Evolutionary conservation across 2,113 vertebrate species (phyloP).

Genomic region (Anseranas semipalmata): DNA sequence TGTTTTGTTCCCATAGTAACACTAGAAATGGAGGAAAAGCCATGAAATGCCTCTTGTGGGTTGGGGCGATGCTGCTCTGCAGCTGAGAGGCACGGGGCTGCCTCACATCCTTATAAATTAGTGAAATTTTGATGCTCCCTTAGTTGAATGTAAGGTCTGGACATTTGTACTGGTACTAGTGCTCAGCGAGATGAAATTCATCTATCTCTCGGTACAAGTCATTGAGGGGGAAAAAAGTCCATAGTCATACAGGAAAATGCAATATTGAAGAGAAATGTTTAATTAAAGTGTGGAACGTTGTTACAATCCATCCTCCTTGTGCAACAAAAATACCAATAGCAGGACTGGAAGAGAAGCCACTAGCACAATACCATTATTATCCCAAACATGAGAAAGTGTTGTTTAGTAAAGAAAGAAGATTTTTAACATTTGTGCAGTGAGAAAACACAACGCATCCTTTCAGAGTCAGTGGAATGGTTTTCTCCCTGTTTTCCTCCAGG

Average conservation of each 20-base stretch:
- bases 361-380: neutral
- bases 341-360: neutral
- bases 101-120: neutral
- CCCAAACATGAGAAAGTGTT: neutral
- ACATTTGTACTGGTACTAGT: neutral
- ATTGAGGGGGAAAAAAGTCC: neutral
- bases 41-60: neutral
- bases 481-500: neutral
- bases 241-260: neutral
- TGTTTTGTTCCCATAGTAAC: slow-evolving; percentile 59
- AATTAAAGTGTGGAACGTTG: neutral
- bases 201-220: neutral
- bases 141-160: neutral
- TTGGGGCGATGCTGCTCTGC: neutral
- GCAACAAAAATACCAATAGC: neutral
- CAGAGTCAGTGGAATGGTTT: neutral
- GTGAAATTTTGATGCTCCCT: neutral
- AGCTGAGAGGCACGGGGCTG: neutral
- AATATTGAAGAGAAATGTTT: neutral
- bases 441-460: fast-evolving
- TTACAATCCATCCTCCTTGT: neutral
- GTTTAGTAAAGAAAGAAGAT: neutral
- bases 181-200: neutral
- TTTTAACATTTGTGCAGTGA: neutral
- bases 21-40: neutral